Evolutionary conservation across 1,140 invertebrate species (phyloP), one percentile per base, ranked within the genome.

Genomic region (Drosophila nasuta): DNA sequence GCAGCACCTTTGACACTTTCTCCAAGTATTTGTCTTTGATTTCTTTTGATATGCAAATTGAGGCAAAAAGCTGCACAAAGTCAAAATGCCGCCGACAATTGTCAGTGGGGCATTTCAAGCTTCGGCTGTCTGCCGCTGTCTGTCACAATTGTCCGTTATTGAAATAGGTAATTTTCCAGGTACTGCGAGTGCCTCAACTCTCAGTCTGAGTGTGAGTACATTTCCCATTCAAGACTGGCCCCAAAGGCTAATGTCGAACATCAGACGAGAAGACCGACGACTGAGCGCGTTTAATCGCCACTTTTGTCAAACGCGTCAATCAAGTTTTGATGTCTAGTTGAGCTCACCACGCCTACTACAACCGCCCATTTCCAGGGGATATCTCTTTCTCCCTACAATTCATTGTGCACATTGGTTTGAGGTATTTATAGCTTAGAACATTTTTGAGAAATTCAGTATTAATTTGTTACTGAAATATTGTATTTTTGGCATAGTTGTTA

Each of bases 301-400:
- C 77, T 78, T 82, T 83, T 83, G 80, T 81, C 80, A 83, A 81
- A 78, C 57, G 77, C 65, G 83, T 88, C 85, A 88, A 85, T 88
- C 85, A 88, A 68, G 54, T 35, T 58, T 52, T 52, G 52, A 74
- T 80, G 69, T 66, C 62, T 60, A 15, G 48, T 52, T 57, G 28
- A 30, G 25, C 13, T 30, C 25, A 10, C 33, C 57, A 69, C 41
- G 54, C 46, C 66, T 20, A 17, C 63, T 46, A 0, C 15, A 13
- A 10, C 43, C 65, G 3, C 15, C 41, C 13, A 15, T 28, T 38
- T 17, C 49, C 17, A 57, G 45, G 58, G 45, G 30, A 3, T 41
- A 20, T 43, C 17, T 15, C 33, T 35, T 48, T 60, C 7, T 5
- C 15, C 4, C 17, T 15, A 41, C 5, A 0, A 3, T 52, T 3